phyloP scores from a whole-genome alignment of 1,140 invertebrate genomes.

The Saccostrea glomerata region DNA sequence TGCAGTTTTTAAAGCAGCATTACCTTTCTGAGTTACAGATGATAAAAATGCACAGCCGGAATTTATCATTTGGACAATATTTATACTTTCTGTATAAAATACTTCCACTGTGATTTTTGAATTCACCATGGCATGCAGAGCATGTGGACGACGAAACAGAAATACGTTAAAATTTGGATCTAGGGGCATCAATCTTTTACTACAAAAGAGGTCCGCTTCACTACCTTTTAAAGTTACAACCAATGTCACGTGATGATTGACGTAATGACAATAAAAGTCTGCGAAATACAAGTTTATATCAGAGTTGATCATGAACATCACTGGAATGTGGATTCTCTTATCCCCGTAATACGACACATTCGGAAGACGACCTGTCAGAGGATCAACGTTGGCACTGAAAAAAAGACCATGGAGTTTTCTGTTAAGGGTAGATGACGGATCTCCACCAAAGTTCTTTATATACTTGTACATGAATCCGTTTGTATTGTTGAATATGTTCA shows the following conservation, averaged over 20 bases:
- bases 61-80: conserved; percentile 40
- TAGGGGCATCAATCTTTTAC: conserved; percentile 50
- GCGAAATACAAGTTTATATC: conserved; percentile 66
- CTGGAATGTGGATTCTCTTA: conserved; percentile 50
- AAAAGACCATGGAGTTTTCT: conserved; percentile 60
- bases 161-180: conserved; percentile 58
- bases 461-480: conserved; percentile 59
- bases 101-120: conserved; percentile 33
- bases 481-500: conserved; percentile 38
- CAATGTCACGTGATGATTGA: conserved; percentile 64
- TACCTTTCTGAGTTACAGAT: conserved; percentile 14
- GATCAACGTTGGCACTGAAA: conserved; percentile 55
- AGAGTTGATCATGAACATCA: conserved; percentile 47
- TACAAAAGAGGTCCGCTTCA: conserved; percentile 67
- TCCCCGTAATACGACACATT: conserved; percentile 51
- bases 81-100: conserved; percentile 61
- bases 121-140: neutral
- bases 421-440: conserved; percentile 54
- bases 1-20: conserved; percentile 16
- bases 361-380: conserved; percentile 42
- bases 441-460: conserved; percentile 59
- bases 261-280: conserved; percentile 66
- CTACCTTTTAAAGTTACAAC: conserved; percentile 58
- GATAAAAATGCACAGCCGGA: conserved; percentile 38
- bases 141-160: conserved; percentile 41